Evolutionary conservation across 2,888 invertebrate genomes (phyloP).

Genomic region (Mythimna impura): DNA sequence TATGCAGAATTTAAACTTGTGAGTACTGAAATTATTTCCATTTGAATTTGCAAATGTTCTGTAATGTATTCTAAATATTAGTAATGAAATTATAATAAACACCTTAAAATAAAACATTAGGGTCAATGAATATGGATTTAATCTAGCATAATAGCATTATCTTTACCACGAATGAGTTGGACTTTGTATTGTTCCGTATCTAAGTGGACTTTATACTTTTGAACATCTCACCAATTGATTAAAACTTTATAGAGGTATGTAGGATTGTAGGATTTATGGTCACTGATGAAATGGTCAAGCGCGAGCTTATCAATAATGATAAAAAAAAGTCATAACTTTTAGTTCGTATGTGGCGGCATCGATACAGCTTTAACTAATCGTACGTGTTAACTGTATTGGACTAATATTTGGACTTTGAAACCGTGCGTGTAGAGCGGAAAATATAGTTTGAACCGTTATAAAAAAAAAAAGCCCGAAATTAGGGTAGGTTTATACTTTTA

Average conservation of each 20-base stretch:
- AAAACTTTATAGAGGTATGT: no score
- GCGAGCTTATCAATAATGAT: no score
- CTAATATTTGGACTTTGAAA: constrained; percentile 1
- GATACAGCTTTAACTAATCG: background rate
- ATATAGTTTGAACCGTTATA: background rate
- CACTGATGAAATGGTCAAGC: no score
- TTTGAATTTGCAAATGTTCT: background rate
- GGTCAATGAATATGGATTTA: background rate
- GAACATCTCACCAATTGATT: background rate
- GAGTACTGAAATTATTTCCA: background rate
- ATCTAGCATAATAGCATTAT: background rate
- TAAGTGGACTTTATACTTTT: constrained; percentile 4
- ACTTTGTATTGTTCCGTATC: background rate
- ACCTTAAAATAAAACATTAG: no score
- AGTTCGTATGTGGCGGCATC: no score
- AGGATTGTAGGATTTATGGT: no score
- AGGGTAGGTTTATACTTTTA: background rate
- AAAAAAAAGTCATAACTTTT: no score
- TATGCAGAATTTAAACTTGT: background rate
- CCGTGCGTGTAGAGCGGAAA: background rate
- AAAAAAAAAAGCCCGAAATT: background rate
- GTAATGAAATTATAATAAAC: background rate
- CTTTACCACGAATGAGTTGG: background rate
- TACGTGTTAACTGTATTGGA: constrained; percentile 1
- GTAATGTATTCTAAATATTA: background rate